A percentile compares a stretch with the other conserved stretches of the same genome.
These are phyloP conservation scores for Hypomesus transpacificus DNA, from an alignment of 2,113 vertebrate genomes.

Conservation along the genomic window DNA sequence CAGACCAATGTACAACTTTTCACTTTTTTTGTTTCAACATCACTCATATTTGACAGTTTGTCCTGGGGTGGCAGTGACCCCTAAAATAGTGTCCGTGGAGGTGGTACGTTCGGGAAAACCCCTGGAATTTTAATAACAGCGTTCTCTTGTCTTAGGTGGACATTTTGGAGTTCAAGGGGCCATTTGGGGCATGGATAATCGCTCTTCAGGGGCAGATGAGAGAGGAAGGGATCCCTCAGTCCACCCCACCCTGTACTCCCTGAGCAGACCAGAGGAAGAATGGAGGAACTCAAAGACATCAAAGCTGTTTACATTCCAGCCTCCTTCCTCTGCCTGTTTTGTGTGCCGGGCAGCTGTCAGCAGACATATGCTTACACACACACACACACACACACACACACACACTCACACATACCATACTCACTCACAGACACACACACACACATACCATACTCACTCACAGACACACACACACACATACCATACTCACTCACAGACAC, in stretches of 20 bases:
- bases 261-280: conserved; percentile 31
- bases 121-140: conserved; percentile 41
- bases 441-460: conserved; percentile 9
- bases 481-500: too few species aligned
- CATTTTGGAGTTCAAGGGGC: conserved; percentile 36
- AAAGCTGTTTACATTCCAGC: conserved; percentile 52
- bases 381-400: conserved; percentile 18
- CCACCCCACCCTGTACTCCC: conserved; percentile 20
- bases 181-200: conserved; percentile 28
- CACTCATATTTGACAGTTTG: too few species aligned
- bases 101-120: conserved; percentile 19
- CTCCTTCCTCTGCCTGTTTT: conserved; percentile 29
- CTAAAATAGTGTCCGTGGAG: too few species aligned
- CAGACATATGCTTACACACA: neutral
- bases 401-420: neutral
- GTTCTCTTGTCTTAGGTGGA: conserved; percentile 40
- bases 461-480: conserved; percentile 3
- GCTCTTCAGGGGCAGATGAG: conserved; percentile 36
- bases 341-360: conserved; percentile 34
- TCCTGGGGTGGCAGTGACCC: too few species aligned
- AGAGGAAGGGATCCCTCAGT: conserved; percentile 29
- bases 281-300: conserved; percentile 39
- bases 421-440: conserved; percentile 19
- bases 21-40: neutral
- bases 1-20: too few species aligned